Conservation (phyloP, 2,797 vertebrate genomes). For the Corythornis leucogaster region DNA sequence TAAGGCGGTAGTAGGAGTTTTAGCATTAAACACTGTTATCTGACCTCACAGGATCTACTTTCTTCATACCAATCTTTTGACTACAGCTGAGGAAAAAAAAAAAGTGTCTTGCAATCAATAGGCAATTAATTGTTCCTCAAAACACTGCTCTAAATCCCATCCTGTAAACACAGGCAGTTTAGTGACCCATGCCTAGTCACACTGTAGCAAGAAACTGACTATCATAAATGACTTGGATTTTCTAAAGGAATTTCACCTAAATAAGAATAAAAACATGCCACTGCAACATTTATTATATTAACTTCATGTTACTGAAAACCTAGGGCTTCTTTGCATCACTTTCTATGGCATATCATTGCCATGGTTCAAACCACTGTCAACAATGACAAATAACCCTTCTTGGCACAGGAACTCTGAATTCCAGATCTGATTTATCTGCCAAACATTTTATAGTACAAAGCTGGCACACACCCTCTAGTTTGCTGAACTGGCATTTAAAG, state of each 20-base stretch:
- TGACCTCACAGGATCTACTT: slow-evolving; percentile 72
- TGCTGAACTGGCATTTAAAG: slow-evolving; percentile 35
- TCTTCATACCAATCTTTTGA: slow-evolving; percentile 68
- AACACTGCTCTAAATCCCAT: slow-evolving; percentile 66
- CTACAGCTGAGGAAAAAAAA: slow-evolving; percentile 4
- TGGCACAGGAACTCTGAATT: slow-evolving; percentile 12
- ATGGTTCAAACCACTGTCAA: neutral
- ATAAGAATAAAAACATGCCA: neutral
- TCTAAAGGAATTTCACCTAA: slow-evolving; percentile 47
- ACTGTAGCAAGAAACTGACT: slow-evolving; percentile 28
- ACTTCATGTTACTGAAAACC: neutral
- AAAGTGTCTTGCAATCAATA: slow-evolving; percentile 39
- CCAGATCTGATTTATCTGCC: neutral
- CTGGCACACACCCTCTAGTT: neutral
- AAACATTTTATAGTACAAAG: slow-evolving; percentile 20
- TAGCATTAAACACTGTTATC: slow-evolving; percentile 64
- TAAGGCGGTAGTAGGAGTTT: slow-evolving; percentile 32
- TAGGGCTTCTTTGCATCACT: neutral
- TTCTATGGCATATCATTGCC: neutral
- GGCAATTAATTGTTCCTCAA: slow-evolving; percentile 69
- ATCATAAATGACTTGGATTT: slow-evolving; percentile 65
- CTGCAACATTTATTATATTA: neutral
- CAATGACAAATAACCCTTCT: slow-evolving; percentile 1
- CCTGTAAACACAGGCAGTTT: slow-evolving; percentile 72
- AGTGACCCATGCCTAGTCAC: slow-evolving; percentile 34